phyloP scores from a whole-genome alignment of 2,888 invertebrate species.

The Aphodius granarius region DNA sequence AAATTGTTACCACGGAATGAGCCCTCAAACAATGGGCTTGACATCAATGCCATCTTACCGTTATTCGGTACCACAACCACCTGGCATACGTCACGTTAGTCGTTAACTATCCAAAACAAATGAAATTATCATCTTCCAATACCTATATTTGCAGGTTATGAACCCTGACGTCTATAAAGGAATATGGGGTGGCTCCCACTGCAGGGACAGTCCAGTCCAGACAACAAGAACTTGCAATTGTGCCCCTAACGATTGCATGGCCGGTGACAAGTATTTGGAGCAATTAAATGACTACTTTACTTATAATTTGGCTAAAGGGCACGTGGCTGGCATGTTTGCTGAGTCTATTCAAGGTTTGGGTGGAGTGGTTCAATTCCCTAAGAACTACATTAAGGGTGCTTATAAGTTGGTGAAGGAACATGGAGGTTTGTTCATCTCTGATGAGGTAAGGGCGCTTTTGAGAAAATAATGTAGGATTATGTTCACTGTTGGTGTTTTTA shows the following conservation, averaged over 20 bases:
- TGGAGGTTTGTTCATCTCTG: conserved; percentile 88
- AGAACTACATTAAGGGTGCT: conserved; percentile 80
- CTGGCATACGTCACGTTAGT: conserved; percentile 79
- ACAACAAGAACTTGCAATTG: conserved; percentile 71
- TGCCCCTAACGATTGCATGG: conserved; percentile 62
- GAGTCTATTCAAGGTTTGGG: conserved; percentile 98
- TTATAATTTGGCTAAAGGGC: conserved; percentile 75
- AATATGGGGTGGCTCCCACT: conserved; percentile 84
- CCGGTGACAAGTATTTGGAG: conserved; percentile 78
- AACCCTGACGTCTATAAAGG: conserved; percentile 92
- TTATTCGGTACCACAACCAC: conserved; percentile 68
- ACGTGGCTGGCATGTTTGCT: conserved; percentile 87
- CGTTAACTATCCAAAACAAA: background rate
- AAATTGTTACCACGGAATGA: conserved; percentile 92
- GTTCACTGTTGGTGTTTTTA: conserved; percentile 22
- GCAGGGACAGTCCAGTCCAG: conserved; percentile 86
- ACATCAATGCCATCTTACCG: conserved; percentile 79
- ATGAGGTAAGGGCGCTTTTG: conserved; percentile 67
- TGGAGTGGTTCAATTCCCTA: conserved; percentile 90
- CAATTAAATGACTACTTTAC: conserved; percentile 79
- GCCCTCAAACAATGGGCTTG: conserved; percentile 78
- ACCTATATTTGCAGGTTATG: conserved; percentile 70
- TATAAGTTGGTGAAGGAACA: conserved; percentile 74
- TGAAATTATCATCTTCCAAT: background rate
- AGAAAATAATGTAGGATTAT: background rate